Evolutionary conservation across 92 coral and sea anemone species (phyloP).

Genomic region (Montipora capitata): DNA sequence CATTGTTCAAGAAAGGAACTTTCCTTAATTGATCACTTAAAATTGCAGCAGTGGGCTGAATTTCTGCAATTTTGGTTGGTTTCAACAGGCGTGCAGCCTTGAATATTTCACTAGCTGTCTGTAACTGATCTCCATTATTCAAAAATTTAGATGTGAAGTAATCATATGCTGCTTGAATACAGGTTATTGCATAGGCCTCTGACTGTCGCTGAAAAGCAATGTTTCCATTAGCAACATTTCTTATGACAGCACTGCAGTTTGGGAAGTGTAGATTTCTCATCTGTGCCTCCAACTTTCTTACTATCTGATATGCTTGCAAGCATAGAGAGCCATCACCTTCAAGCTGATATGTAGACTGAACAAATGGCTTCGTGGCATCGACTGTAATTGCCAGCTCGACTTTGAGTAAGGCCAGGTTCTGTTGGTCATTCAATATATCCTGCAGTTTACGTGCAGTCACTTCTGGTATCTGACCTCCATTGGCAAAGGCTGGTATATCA

Average conservation of each 20-base stretch:
- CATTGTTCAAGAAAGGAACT: constrained; percentile 64
- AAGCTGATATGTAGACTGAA: constrained; percentile 60
- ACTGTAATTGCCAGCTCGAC: constrained; percentile 64
- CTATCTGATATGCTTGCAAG: constrained; percentile 52
- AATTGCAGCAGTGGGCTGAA: constrained; percentile 71
- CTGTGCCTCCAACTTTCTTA: constrained; percentile 65
- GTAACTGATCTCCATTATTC: constrained; percentile 49
- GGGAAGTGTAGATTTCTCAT: constrained; percentile 65
- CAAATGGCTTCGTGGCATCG: constrained; percentile 64
- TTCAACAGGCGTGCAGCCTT: constrained; percentile 58
- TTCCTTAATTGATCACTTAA: constrained; percentile 55
- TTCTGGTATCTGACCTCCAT: constrained; percentile 48
- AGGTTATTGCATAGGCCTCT: constrained; percentile 55
- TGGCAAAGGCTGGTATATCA: constrained; percentile 59
- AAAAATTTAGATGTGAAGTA: constrained; percentile 43
- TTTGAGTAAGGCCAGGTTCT: constrained; percentile 44
- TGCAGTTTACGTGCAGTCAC: constrained; percentile 42
- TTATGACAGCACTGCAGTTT: constrained; percentile 59
- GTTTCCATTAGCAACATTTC: constrained; percentile 59
- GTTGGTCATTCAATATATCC: constrained; percentile 54
- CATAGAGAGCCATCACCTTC: background rate
- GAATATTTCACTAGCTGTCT: constrained; percentile 36
- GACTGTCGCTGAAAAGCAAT: constrained; percentile 55
- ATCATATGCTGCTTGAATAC: constrained; percentile 58
- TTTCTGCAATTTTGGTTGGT: constrained; percentile 44